phyloP scores from a whole-genome alignment of 2,797 vertebrate genomes.

The Phoebastria nigripes region DNA sequence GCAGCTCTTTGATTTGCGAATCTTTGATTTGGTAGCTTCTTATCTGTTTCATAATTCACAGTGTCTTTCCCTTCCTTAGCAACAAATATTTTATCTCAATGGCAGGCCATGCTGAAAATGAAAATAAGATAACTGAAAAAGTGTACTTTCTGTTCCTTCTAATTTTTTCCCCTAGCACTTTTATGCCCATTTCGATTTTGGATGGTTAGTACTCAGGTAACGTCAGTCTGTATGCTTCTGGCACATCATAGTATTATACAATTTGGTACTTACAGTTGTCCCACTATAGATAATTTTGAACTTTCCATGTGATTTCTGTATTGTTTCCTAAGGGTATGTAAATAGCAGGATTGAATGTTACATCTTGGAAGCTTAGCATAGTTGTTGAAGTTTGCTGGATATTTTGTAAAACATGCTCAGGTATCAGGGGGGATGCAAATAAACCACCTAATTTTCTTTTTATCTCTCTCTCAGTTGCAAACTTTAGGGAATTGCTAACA shows the following conservation, averaged over 20 bases:
- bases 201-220: neutral
- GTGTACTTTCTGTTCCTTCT: neutral
- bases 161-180: neutral
- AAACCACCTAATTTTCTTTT: neutral
- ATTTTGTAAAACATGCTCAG: neutral
- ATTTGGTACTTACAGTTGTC: neutral
- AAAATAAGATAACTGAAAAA: neutral
- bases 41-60: neutral
- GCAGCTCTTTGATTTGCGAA: neutral
- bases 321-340: neutral
- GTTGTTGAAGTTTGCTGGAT: neutral
- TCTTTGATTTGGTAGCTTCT: conserved; percentile 36
- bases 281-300: neutral
- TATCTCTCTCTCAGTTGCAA: neutral
- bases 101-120: neutral
- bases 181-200: neutral
- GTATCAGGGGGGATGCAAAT: neutral
- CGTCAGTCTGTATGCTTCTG: neutral
- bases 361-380: neutral
- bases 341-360: neutral
- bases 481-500: neutral
- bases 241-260: neutral
- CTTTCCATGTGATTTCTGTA: neutral
- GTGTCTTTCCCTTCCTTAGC: neutral
- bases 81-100: neutral